Evolutionary conservation across 2,113 vertebrate species (phyloP).

Genomic region (Marcusenius ussheri): DNA sequence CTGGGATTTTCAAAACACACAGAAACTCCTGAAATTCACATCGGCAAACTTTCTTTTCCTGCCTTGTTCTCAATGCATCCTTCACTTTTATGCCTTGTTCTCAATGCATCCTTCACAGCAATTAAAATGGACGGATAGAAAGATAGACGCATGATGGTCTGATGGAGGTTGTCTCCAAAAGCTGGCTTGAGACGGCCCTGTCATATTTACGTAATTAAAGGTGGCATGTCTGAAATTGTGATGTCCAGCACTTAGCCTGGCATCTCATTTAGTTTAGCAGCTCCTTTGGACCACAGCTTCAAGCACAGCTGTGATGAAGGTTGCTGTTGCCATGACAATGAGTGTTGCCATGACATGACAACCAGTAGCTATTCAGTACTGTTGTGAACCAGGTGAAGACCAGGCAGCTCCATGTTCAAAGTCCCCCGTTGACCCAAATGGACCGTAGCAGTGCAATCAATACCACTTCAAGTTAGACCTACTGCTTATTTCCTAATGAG

Average conservation of each 20-base stretch:
- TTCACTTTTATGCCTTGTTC: not conserved
- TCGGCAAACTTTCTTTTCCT: not conserved
- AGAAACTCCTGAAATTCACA: not conserved
- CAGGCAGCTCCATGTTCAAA: not conserved
- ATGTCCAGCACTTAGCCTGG: not conserved
- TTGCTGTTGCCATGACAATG: not conserved
- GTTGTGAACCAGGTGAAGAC: slow-evolving; percentile 74
- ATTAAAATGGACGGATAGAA: not conserved
- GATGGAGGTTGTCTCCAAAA: not conserved
- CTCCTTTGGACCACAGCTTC: not conserved
- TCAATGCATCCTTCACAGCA: not conserved
- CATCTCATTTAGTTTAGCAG: not conserved
- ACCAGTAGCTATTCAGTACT: not conserved
- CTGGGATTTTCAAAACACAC: not conserved
- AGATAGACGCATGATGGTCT: not conserved
- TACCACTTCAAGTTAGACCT: not conserved
- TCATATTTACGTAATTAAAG: not conserved
- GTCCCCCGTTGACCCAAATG: not conserved
- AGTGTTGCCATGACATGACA: no score
- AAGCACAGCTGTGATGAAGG: not conserved
- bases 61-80: not conserved
- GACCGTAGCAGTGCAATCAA: not conserved
- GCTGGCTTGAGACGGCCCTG: not conserved
- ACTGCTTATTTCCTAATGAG: not conserved
- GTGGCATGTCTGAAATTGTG: not conserved